Base-by-base conservation (phyloP, 2,113 vertebrate genomes). In the Semnornis frantzii region DNA sequence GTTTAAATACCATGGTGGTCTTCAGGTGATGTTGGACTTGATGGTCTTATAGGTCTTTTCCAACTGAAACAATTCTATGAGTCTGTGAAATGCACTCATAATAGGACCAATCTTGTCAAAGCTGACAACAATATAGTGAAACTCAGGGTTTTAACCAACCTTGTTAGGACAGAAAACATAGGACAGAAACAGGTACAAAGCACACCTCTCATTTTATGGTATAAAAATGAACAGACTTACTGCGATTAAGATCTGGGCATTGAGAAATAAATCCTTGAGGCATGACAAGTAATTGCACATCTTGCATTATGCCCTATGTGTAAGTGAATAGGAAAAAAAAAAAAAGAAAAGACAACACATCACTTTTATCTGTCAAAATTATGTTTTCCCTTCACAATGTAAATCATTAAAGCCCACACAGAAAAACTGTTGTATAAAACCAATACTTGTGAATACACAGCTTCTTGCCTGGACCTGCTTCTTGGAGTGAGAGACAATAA, bases 241-340 rank as follows among this genome's bases (percentile, higher is more conserved):
- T 99, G 97, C 99, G 99, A 98, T 99, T 99, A 75, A 99, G 99
- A 97, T 99, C 99, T 72, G 99, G 99, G 94, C 99, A 99, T 94
- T 99, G 99, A 71, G 98, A 98, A 96, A 99, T 99, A 98, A 99
- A 99, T 95, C 99, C 99, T 97, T 99, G 99, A 81, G 99, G 98
- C 98, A 99, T 99, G 95, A 99, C 98, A 96, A 99, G 98, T 92
- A 99, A 98, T 96, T 99, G 98, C 81, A 99, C 98, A 89, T 99
- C 99, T 97, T 99, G 99, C 99, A 99, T 99, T 97, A 99, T 97
- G 37, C 99, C 99, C 99, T 99, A 94, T 52, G 87, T 78, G 37
- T 50, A 91, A 90, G 48, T 42, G 48, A 37, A 84, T 54, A 94
- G 85, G 91, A 6, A 85, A 78, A 59, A 91, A 57, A 85, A 52